A percentile compares a stretch with the other conserved stretches of the same genome.
phyloP scores from a whole-genome alignment of 1,140 invertebrate genomes.

The Brachionus angularis region DNA sequence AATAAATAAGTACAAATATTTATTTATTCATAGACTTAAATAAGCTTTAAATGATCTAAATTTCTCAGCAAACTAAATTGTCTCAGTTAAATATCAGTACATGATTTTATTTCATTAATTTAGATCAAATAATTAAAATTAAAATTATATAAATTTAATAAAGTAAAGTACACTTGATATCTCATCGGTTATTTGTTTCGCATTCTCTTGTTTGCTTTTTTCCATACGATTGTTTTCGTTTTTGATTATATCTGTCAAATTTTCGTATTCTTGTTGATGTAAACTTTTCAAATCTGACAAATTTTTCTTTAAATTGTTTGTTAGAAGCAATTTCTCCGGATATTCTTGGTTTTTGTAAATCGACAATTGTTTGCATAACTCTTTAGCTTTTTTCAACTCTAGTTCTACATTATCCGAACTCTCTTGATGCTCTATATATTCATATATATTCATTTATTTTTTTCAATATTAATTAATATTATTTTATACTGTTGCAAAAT shows the following conservation, averaged over 20 bases:
- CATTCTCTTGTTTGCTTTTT: background rate
- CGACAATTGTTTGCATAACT: background rate
- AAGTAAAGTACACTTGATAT: conserved; percentile 10
- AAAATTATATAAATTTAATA: no score
- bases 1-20: conserved; percentile 6
- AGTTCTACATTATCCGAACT: conserved; percentile 9
- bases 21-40: no score
- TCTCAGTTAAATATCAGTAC: no score
- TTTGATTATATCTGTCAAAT: conserved; percentile 29
- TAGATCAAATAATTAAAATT: no score
- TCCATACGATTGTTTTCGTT: conserved; percentile 16
- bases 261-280: conserved; percentile 20
- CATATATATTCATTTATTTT: background rate
- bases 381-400: conserved; percentile 6
- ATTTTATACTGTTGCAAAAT: no score
- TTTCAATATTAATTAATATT: background rate
- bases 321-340: conserved; percentile 26
- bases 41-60: no score
- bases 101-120: no score
- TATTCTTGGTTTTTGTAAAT: conserved; percentile 43
- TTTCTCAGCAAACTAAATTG: background rate
- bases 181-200: conserved; percentile 18
- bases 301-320: conserved; percentile 37
- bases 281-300: conserved; percentile 6
- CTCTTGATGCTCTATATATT: conserved; percentile 7